Evolutionary conservation across 2,888 invertebrate genomes (phyloP).

Genomic region (Caenorhabditis macrosperma): DNA sequence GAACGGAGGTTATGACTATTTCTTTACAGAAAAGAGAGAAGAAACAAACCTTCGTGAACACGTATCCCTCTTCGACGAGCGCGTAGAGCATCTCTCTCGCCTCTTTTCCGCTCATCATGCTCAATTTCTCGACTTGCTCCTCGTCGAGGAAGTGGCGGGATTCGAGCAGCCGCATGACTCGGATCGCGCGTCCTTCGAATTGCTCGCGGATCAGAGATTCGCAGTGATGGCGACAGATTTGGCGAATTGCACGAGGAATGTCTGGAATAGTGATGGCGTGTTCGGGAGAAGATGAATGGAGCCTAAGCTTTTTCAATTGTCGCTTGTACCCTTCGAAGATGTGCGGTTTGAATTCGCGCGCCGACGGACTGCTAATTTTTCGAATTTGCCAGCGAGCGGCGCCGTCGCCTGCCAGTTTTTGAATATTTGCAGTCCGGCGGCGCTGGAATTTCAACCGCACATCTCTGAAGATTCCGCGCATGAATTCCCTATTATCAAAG

Average conservation of each 20-base stretch:
- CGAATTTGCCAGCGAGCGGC: too few species aligned
- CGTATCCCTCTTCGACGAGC: constrained; percentile 87
- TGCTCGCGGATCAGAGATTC: constrained; percentile 90
- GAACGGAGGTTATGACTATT: background rate
- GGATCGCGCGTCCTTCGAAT: constrained; percentile 86
- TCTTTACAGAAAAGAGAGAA: too few species aligned
- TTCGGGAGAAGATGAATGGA: too few species aligned
- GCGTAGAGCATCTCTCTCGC: constrained; percentile 91
- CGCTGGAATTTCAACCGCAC: too few species aligned
- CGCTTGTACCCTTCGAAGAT: too few species aligned
- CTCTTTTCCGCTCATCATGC: constrained; percentile 94
- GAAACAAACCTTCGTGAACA: constrained; percentile 73
- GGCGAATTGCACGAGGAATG: constrained; percentile 85
- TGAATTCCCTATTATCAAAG: too few species aligned
- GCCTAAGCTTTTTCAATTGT: too few species aligned
- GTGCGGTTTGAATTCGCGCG: too few species aligned
- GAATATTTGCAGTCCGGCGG: too few species aligned
- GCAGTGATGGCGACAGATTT: constrained; percentile 86
- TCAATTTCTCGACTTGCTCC: constrained; percentile 88
- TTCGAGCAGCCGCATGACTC: constrained; percentile 88
- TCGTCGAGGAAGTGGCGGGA: constrained; percentile 90
- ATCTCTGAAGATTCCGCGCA: too few species aligned
- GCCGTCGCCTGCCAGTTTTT: too few species aligned
- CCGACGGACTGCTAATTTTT: too few species aligned
- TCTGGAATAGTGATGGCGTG: constrained; percentile 76